These are phyloP conservation scores for Apodemia hepburni DNA, from an alignment of 2,888 invertebrate species.

Conservation along the genomic window DNA sequence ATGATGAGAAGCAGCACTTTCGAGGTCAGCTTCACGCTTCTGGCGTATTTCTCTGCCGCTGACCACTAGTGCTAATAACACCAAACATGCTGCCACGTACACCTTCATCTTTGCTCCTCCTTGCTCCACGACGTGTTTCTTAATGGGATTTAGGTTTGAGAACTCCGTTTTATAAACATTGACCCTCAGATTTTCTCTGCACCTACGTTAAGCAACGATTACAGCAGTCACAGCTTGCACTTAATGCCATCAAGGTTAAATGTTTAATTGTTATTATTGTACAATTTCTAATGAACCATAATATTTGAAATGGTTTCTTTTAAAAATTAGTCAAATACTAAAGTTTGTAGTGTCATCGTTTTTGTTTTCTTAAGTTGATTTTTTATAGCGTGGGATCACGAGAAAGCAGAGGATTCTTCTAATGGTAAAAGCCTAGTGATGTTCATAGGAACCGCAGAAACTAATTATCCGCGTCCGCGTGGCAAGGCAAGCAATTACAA, in stretches of 20 bases:
- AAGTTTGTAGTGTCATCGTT: too few relatives aligned
- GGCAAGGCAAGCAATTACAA: too few relatives aligned
- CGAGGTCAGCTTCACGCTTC: constrained; percentile 72
- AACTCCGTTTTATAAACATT: constrained; percentile 69
- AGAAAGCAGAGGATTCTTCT: too few relatives aligned
- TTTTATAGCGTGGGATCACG: too few relatives aligned
- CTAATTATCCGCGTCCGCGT: too few relatives aligned
- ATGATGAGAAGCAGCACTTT: constrained; percentile 66
- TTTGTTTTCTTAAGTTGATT: too few relatives aligned
- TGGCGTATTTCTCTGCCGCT: constrained; percentile 62
- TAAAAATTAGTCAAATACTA: not conserved
- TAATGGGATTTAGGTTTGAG: constrained; percentile 49
- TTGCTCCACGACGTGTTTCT: constrained; percentile 44
- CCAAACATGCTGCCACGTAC: constrained; percentile 50
- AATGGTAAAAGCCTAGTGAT: too few relatives aligned
- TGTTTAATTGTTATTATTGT: constrained; percentile 47
- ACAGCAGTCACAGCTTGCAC: constrained; percentile 47
- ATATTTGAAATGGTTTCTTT: not conserved
- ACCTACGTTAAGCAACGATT: constrained; percentile 57
- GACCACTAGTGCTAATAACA: constrained; percentile 63
- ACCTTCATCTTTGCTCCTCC: constrained; percentile 55
- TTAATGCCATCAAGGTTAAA: constrained; percentile 37
- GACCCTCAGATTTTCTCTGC: constrained; percentile 52
- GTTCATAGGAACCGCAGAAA: too few relatives aligned
- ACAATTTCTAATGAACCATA: not conserved